A percentile compares a stretch with the other conserved stretches of the same genome.
phyloP scores from a whole-genome alignment of 2,113 vertebrate genomes.

The Manacus vitellinus region DNA sequence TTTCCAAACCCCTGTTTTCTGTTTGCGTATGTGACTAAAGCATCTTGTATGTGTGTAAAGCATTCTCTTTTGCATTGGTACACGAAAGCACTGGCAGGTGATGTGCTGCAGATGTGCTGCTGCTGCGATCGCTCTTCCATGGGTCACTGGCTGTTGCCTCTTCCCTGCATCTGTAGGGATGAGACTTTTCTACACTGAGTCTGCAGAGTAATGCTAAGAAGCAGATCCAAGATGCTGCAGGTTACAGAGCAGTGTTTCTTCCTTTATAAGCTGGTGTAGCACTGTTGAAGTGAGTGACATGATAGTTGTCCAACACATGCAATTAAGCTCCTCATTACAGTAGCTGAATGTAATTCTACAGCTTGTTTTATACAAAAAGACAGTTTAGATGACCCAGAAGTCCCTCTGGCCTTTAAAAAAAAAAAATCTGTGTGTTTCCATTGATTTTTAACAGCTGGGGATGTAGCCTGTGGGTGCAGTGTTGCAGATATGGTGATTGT shows the following conservation, averaged over 20 bases:
- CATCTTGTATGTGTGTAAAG: neutral
- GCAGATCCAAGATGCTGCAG: neutral
- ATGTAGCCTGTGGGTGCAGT: neutral
- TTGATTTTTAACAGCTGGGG: neutral
- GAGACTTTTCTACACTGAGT: neutral
- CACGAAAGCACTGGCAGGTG: fast-evolving
- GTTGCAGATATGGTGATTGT: neutral
- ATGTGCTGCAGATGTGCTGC: neutral
- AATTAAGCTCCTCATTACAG: neutral
- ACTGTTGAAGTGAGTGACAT: neutral
- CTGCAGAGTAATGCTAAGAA: neutral
- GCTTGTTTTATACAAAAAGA: neutral
- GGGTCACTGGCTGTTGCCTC: neutral
- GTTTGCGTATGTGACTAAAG: neutral
- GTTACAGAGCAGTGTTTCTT: neutral
- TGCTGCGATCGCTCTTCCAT: neutral
- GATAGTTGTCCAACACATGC: neutral
- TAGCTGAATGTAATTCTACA: neutral
- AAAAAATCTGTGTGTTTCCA: neutral
- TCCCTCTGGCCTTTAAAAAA: neutral
- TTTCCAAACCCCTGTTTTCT: neutral
- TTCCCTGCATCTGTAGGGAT: neutral
- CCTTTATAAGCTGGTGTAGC: neutral
- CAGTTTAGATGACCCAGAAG: neutral
- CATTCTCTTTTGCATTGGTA: neutral